Percentiles rank a stretch among this genome's conserved stretches.
phyloP scores from a whole-genome alignment of 1,140 invertebrate genomes.

The Oedothorax gibbosus region DNA sequence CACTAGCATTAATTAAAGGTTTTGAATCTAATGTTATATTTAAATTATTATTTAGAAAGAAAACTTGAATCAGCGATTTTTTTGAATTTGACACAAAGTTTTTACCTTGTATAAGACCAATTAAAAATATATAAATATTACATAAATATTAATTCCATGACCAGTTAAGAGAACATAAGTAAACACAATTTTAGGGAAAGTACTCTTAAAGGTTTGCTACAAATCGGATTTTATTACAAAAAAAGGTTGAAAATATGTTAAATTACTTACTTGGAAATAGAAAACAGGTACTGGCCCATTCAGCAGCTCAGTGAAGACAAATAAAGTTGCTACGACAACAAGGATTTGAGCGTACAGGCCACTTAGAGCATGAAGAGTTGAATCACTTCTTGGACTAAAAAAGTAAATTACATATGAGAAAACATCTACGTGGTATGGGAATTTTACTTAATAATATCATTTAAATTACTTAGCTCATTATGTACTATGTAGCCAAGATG shows the following conservation, averaged over 20 bases:
- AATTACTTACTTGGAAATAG: constrained; percentile 74
- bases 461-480: neutral
- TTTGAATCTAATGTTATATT: too few relatives aligned
- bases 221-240: too few relatives aligned
- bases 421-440: neutral
- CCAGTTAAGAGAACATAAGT: too few relatives aligned
- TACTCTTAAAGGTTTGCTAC: too few relatives aligned
- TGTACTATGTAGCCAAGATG: neutral
- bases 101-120: too few relatives aligned
- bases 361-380: constrained; percentile 43
- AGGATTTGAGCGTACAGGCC: constrained; percentile 75
- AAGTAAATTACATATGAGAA: neutral
- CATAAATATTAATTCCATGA: too few relatives aligned
- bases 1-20: too few relatives aligned
- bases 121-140: too few relatives aligned
- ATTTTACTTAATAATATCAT: neutral
- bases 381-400: constrained; percentile 30
- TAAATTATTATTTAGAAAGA: too few relatives aligned
- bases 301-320: constrained; percentile 76
- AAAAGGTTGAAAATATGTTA: neutral
- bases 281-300: constrained; percentile 73
- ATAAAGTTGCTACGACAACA: constrained; percentile 73
- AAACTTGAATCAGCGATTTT: too few relatives aligned
- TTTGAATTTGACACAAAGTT: too few relatives aligned
- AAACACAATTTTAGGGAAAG: too few relatives aligned